A percentile compares a stretch with the other conserved stretches of the same genome.
phyloP scores from a whole-genome alignment of 2,888 invertebrate species.

The Lycia hirtaria region DNA sequence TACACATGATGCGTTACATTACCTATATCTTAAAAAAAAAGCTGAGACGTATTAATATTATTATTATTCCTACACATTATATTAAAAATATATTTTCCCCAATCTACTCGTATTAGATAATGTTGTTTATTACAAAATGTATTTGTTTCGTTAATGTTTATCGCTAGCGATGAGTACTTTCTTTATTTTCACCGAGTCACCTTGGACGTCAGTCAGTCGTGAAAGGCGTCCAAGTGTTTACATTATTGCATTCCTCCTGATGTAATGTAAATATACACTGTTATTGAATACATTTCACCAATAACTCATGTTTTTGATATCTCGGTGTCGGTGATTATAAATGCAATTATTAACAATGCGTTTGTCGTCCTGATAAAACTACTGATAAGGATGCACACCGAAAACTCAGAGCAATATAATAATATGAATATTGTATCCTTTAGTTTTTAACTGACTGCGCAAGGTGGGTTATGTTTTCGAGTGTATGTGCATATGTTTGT shows the following conservation, averaged over 20 bases:
- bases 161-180: slow-evolving; percentile 48
- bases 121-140: slow-evolving; percentile 7
- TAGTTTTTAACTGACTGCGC: too few species aligned
- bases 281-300: slow-evolving; percentile 30
- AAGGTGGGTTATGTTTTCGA: too few species aligned
- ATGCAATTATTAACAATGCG: slow-evolving; percentile 28
- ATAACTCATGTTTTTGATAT: slow-evolving; percentile 26
- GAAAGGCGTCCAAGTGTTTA: slow-evolving; percentile 54
- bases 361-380: slow-evolving; percentile 23
- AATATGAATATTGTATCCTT: neutral
- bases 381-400: slow-evolving; percentile 13
- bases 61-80: too few species aligned
- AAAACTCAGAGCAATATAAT: neutral
- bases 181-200: slow-evolving; percentile 54
- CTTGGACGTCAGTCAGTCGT: slow-evolving; percentile 51
- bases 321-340: slow-evolving; percentile 20
- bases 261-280: slow-evolving; percentile 42
- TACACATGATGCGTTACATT: too few species aligned
- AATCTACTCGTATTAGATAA: neutral
- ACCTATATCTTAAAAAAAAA: too few species aligned
- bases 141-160: slow-evolving; percentile 43
- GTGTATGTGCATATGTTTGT: too few species aligned
- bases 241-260: slow-evolving; percentile 41
- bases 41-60: too few species aligned
- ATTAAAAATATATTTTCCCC: neutral